Conservation (phyloP, 37 sponge, comb jelly and placozoan species). For the Lycopodina hypogea region DNA sequence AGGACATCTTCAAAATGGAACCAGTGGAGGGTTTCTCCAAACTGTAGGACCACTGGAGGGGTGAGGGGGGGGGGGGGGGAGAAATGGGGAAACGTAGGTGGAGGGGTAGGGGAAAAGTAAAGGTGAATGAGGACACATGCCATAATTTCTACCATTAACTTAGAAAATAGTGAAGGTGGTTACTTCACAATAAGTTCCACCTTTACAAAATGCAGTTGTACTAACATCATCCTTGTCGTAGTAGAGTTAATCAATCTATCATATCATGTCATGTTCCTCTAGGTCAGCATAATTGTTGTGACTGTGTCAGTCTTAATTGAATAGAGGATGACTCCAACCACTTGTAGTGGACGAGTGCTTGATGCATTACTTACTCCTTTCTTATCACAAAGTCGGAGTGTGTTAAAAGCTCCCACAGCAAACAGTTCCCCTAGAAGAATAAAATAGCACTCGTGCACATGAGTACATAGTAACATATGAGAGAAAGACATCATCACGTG, state of each 20-base stretch:
- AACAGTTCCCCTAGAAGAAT: conserved; percentile 71
- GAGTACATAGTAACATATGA: no score
- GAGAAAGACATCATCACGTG: not conserved
- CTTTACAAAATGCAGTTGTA: no score
- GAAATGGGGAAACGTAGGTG: not conserved
- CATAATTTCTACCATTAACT: no score
- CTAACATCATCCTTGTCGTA: no score
- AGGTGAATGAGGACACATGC: not conserved
- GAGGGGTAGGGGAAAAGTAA: not conserved
- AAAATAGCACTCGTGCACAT: not conserved
- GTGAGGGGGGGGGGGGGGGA: not conserved
- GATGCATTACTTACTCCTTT: conserved; percentile 95
- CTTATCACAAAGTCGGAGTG: conserved; percentile 88
- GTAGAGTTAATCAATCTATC: no score
- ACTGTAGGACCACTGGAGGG: conserved; percentile 90
- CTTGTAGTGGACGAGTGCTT: no score
- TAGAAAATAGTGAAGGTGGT: no score
- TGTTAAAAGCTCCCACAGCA: conserved; percentile 90
- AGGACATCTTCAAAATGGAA: conserved; percentile 65
- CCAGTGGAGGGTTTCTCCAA: conserved; percentile 86
- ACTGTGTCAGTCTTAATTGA: no score
- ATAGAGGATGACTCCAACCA: no score
- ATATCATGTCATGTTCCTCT: no score
- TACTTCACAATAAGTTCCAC: no score
- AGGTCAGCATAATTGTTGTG: no score